Evolutionary conservation across 2,888 invertebrate genomes (phyloP).

Genomic region (Hirudinaria manillensis): DNA sequence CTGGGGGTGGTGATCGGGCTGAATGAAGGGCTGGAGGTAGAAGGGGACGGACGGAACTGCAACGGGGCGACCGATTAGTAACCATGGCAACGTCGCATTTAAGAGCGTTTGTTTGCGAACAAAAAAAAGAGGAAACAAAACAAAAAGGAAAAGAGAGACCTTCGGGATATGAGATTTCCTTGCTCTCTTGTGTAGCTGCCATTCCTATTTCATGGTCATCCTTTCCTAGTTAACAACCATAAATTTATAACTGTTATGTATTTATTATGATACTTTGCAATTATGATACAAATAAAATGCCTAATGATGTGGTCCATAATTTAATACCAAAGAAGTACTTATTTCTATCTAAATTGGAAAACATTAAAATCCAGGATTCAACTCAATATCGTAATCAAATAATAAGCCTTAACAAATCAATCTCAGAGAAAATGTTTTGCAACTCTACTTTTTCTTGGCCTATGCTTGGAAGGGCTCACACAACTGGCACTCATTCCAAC

Average conservation of each 20-base stretch:
- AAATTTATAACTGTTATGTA: no score
- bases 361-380: no score
- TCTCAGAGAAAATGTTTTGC: background rate
- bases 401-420: no score
- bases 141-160: background rate
- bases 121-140: background rate
- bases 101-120: background rate
- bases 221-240: background rate
- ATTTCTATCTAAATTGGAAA: no score
- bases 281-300: no score
- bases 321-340: no score
- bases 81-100: background rate
- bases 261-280: no score
- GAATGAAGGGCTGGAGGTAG: constrained; percentile 48
- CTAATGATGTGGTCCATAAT: no score
- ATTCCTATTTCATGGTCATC: background rate
- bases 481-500: constrained; percentile 52
- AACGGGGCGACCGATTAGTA: background rate
- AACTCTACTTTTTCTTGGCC: background rate
- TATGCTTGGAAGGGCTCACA: constrained; percentile 2
- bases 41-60: constrained; percentile 29
- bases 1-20: constrained; percentile 44
- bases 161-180: background rate
- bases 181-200: background rate
- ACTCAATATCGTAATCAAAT: no score